Percentiles rank a stretch among this genome's conserved stretches.
These are phyloP conservation scores for Sternotherus odoratus DNA, from an alignment of 2,797 vertebrate species.

Conservation along the genomic window DNA sequence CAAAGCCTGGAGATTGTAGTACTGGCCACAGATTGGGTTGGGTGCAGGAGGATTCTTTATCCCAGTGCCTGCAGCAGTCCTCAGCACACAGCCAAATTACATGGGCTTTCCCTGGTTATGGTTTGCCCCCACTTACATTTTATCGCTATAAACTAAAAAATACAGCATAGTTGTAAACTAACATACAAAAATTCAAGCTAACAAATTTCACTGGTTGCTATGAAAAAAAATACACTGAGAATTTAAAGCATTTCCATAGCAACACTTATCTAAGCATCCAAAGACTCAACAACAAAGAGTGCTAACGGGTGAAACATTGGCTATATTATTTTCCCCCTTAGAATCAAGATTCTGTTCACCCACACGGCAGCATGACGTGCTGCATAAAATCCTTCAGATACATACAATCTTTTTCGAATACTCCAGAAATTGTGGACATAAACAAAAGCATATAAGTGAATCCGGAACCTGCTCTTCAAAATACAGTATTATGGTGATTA, in stretches of 20 bases:
- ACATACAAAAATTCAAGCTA: neutral
- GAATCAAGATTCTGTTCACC: constrained; percentile 5
- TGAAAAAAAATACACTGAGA: neutral
- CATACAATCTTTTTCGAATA: neutral
- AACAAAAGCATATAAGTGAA: neutral
- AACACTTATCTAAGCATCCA: constrained; percentile 46
- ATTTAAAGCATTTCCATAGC: constrained; percentile 33
- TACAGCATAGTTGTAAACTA: neutral
- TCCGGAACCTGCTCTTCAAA: neutral
- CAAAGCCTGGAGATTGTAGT: neutral
- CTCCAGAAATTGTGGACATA: neutral
- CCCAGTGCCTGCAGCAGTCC: rapidly evolving
- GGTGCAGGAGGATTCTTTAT: neutral
- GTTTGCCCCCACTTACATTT: neutral
- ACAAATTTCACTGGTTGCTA: neutral
- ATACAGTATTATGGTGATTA: neutral
- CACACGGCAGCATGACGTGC: constrained; percentile 21
- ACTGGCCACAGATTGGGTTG: neutral
- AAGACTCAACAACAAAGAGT: constrained; percentile 23
- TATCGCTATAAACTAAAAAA: neutral
- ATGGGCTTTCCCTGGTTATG: neutral
- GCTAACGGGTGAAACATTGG: constrained; percentile 31
- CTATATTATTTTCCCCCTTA: constrained; percentile 9
- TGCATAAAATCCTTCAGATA: neutral
- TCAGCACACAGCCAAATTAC: neutral